Conservation (phyloP, 1,140 invertebrate genomes). For the Akabosia matsudoensis region DNA sequence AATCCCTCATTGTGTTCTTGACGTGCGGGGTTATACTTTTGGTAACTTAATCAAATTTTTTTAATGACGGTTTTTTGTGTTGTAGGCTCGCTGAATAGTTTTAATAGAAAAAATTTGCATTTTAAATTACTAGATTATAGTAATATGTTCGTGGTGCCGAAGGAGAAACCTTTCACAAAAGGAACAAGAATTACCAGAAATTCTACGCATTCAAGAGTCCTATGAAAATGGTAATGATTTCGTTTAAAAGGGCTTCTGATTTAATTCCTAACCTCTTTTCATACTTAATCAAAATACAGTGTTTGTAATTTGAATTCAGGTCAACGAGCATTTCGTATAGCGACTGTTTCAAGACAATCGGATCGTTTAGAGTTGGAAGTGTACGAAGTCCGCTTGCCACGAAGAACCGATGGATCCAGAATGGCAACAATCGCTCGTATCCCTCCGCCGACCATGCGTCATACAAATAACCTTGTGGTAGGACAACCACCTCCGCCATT, state of each 20-base stretch:
- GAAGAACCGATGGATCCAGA: background rate
- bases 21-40: background rate
- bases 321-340: slow-evolving; percentile 11
- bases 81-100: background rate
- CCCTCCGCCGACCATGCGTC: background rate
- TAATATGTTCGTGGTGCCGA: background rate
- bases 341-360: background rate
- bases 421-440: background rate
- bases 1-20: background rate
- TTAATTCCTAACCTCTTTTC: background rate
- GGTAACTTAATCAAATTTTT: background rate
- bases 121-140: background rate
- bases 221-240: background rate
- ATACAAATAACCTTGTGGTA: background rate
- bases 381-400: background rate
- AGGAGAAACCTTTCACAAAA: too few species aligned
- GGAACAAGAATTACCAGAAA: background rate
- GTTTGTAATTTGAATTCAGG: too few species aligned
- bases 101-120: background rate
- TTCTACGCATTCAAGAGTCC: too few species aligned
- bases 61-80: too few species aligned
- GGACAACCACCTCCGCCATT: background rate
- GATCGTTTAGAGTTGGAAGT: background rate
- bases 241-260: background rate
- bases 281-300: too few species aligned